Base-by-base conservation (phyloP, 2,113 vertebrate species). In the Corapipo altera region DNA sequence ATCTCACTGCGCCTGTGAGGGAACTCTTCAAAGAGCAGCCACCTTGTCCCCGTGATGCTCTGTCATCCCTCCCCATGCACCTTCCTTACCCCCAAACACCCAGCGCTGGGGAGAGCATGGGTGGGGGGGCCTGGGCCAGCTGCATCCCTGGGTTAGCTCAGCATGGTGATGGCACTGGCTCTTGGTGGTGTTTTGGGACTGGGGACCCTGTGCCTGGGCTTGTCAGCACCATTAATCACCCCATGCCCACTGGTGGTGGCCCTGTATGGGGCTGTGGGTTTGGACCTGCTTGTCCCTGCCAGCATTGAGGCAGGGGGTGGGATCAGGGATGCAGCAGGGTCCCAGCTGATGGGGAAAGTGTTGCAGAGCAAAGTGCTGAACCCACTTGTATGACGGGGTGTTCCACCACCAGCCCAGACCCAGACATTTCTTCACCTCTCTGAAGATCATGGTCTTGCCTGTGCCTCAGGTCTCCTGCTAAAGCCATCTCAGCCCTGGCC, bases 261-360 rank as follows among this genome's bases (percentile, higher is more conserved):
- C 12, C 8, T 55, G 85, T 12, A 3, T 1, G 1, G 27, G 51
- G 28, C 1, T 0, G 17, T 0, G 15, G 32, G 22, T 18, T 2
- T 51, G 57, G 8, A 39, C 20, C 71, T 15, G 6, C 44, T 16
- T 18, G 13, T 32, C 51, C 80, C 46, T 21, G 27, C 27, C 58
- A 22, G 11, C 32, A 1, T 3, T 1, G 5, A 3, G 16, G 19
- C 1, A 0, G 0, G 1, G 12, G 1, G 12, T 14, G 62, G 74
- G 35, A 5, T 26, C 28, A 23, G 27, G 58, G 43, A 12, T 61
- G 74, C 30, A 6, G 15, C 11, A 9, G 27, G 19, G 9, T 73
- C 85, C 51, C 32, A 5, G 39, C 28, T 1, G 6, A 13, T 3
- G 8, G 16, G 35, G 57, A 27, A 33, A 39, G 33, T 2, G 3